Percentiles rank a stretch among this genome's conserved stretches.
These are phyloP conservation scores for Gisinianus flammeolus DNA, from an alignment of 2,888 invertebrate genomes.

Conservation along the genomic window DNA sequence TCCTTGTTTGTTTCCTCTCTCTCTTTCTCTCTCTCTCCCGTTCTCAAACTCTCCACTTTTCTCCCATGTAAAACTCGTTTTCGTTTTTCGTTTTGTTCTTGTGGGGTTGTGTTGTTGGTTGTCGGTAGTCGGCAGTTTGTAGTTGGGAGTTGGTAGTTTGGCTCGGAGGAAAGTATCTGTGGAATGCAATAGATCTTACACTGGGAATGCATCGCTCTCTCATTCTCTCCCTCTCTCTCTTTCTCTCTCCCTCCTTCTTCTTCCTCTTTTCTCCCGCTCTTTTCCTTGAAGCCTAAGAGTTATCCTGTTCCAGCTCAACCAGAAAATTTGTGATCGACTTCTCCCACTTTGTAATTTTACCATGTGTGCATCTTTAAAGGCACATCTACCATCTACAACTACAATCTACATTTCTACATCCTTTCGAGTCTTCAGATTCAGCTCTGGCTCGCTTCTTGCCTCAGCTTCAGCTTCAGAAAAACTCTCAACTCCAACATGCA, in stretches of 20 bases:
- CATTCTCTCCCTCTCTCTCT: conserved; percentile 5
- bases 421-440: no score
- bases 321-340: conserved; percentile 57
- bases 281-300: conserved; percentile 21
- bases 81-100: not conserved
- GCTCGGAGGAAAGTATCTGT: conserved; percentile 52
- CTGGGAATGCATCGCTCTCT: conserved; percentile 38
- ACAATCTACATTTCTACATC: no score
- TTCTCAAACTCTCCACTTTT: not conserved
- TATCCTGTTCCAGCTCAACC: conserved; percentile 11
- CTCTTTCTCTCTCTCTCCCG: not conserved
- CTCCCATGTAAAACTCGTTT: conserved; percentile 18
- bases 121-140: not conserved
- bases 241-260: conserved; percentile 18
- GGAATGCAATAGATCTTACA: conserved; percentile 59
- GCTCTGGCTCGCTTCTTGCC: not conserved
- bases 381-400: not conserved
- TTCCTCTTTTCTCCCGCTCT: conserved; percentile 11
- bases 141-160: conserved; percentile 13
- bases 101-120: not conserved
- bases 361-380: conserved; percentile 36
- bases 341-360: conserved; percentile 53
- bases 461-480: not conserved
- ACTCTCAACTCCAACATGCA: not conserved
- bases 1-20: not conserved